Evolutionary conservation across 1,140 invertebrate genomes (phyloP), one percentile per base, ranked within the genome.

Genomic region (Acromyrmex charruanus): DNA sequence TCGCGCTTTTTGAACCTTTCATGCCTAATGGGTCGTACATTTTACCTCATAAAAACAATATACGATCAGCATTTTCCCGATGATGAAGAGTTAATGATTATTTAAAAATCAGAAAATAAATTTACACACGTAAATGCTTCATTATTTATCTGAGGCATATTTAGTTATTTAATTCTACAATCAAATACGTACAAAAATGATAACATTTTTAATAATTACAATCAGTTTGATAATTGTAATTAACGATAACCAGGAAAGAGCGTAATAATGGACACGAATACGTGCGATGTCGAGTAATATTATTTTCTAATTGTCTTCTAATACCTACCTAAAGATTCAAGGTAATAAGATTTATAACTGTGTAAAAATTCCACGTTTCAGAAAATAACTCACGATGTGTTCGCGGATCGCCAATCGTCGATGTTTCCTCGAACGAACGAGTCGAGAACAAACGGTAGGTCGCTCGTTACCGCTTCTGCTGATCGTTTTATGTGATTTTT

Each of bases 401-500:
- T 82, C 53, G 66, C 79, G 35, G 35, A 72, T 84, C 39, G 1
- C 12, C 58, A 21, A 21, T 81, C 66, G 49, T 89, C 87, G 89
- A 51, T 82, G 90, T 90, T 92, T 92, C 91, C 89, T 63, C 25
- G 88, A 89, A 85, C 75, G 55, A 91, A 82, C 87, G 85, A 89
- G 85, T 88, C 77, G 84, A 86, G 80, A 82, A 82, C 55, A 61
- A 72, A 49, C 68, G 68, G 55, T 12, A 21, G 18, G 18, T 74
- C 87, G 66, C 79, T 90, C 87, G 69, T 89, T 87, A 86, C 86
- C 85, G 87, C 86, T 80, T 85, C 66, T 82, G 88, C 87, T 85
- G 89, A 90, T 74, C 65, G 79, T 84, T 82, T 72, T 74, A 74
- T 49, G 68, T 68, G 59, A 72, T 71, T 87, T 84, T 92, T 89